phyloP scores from a whole-genome alignment of 2,113 vertebrate genomes.

The Scortum barcoo region DNA sequence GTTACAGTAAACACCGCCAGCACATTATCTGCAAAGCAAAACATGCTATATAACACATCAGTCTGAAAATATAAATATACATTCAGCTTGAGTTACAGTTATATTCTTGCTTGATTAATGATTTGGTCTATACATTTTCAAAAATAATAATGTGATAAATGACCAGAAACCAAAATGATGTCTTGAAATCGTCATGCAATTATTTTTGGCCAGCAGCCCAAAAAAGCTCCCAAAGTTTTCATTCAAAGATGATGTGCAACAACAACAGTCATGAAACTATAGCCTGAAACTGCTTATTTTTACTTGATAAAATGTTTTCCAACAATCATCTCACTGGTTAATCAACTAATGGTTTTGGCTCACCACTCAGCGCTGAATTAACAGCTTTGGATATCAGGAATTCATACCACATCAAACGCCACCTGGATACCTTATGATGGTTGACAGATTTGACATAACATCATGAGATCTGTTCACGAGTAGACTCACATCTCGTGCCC shows the following conservation, averaged over 20 bases:
- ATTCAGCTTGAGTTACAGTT: neutral
- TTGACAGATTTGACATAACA: slow-evolving; percentile 73
- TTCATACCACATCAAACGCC: slow-evolving; percentile 67
- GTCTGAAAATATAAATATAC: neutral
- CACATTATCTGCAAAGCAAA: neutral
- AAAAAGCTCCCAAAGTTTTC: slow-evolving; percentile 3
- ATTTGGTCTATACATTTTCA: neutral
- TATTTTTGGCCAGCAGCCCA: no score
- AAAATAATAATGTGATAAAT: slow-evolving; percentile 15
- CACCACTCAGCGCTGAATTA: slow-evolving; percentile 12
- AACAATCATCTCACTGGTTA: slow-evolving; percentile 10
- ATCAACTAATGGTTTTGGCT: slow-evolving; percentile 29
- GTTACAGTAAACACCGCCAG: slow-evolving; percentile 6
- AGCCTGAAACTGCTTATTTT: slow-evolving; percentile 28
- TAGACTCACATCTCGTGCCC: slow-evolving; percentile 71
- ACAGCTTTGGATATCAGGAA: slow-evolving; percentile 43
- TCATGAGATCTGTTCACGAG: slow-evolving; percentile 49
- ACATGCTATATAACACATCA: neutral
- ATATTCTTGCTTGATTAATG: slow-evolving; percentile 13
- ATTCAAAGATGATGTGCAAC: slow-evolving; percentile 5
- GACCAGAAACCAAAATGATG: slow-evolving; percentile 22
- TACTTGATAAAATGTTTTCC: slow-evolving; percentile 30
- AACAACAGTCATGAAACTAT: neutral
- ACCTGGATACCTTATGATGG: slow-evolving; percentile 50
- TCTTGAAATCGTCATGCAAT: slow-evolving; percentile 14